Conservation (phyloP, 2,113 vertebrate genomes). For the Haemorhous mexicanus region DNA sequence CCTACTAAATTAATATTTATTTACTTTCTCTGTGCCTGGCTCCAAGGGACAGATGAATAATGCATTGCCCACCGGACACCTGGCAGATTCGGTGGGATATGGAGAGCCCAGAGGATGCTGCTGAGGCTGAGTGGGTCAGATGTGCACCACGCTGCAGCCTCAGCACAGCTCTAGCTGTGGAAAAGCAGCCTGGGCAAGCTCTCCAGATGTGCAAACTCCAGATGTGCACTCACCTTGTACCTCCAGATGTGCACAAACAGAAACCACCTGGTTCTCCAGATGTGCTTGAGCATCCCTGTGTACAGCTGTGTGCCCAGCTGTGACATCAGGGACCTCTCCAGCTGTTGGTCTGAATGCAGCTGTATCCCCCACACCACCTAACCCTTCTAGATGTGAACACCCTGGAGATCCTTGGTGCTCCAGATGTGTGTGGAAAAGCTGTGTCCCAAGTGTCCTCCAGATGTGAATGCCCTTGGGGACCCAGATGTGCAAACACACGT, state of each 20-base stretch:
- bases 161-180: background rate
- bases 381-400: background rate
- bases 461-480: background rate
- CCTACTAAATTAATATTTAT: conserved; percentile 51
- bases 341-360: background rate
- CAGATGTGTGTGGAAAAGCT: background rate
- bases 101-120: background rate
- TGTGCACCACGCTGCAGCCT: background rate
- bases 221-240: background rate
- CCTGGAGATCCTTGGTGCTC: no score
- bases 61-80: background rate
- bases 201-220: background rate
- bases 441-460: background rate
- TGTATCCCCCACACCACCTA: background rate
- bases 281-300: background rate
- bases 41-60: conserved; percentile 17
- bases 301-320: background rate
- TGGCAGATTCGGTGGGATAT: background rate
- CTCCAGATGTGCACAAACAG: background rate
- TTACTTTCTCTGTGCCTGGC: background rate
- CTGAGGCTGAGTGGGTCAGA: background rate
- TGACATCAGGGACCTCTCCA: background rate
- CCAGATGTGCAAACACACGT: background rate
- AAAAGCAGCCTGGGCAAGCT: background rate
- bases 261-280: background rate